Conservation (phyloP, 23 tunicate genomes). For the Clavelina lepadiformis region DNA sequence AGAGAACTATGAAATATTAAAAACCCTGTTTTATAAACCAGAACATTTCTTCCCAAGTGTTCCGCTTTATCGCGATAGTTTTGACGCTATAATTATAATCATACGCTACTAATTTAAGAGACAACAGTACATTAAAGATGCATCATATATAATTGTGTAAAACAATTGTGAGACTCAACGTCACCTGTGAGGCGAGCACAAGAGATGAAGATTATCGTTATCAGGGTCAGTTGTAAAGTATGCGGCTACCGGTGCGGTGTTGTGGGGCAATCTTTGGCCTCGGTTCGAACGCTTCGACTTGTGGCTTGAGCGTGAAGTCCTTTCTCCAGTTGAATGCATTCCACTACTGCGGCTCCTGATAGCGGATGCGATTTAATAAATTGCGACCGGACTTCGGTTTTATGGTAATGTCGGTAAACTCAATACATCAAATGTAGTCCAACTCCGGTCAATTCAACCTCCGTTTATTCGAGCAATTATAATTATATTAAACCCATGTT, state of each 20-base stretch:
- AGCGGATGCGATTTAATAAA: too few species aligned
- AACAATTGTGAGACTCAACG: too few species aligned
- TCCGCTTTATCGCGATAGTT: background rate
- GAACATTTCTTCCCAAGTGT: too few species aligned
- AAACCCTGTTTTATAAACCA: too few species aligned
- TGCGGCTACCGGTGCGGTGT: background rate
- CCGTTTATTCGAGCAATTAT: too few species aligned
- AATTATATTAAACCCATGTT: too few species aligned
- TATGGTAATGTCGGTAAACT: too few species aligned
- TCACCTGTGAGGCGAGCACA: constrained; percentile 49
- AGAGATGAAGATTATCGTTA: constrained; percentile 42
- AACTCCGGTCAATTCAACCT: too few species aligned
- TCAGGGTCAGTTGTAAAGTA: constrained; percentile 40
- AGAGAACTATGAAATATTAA: background rate
- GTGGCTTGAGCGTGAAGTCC: constrained; percentile 58
- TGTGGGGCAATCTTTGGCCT: constrained; percentile 22
- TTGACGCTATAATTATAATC: background rate
- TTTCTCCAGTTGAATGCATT: constrained; percentile 39
- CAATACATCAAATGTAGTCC: too few species aligned
- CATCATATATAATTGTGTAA: too few species aligned
- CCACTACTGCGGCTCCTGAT: constrained; percentile 70
- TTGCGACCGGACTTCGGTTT: too few species aligned
- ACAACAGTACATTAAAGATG: too few species aligned
- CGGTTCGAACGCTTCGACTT: constrained; percentile 39
- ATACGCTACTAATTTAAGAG: background rate